Conservation (phyloP, 2,797 vertebrate species). For the Melanotaenia nigrans region DNA sequence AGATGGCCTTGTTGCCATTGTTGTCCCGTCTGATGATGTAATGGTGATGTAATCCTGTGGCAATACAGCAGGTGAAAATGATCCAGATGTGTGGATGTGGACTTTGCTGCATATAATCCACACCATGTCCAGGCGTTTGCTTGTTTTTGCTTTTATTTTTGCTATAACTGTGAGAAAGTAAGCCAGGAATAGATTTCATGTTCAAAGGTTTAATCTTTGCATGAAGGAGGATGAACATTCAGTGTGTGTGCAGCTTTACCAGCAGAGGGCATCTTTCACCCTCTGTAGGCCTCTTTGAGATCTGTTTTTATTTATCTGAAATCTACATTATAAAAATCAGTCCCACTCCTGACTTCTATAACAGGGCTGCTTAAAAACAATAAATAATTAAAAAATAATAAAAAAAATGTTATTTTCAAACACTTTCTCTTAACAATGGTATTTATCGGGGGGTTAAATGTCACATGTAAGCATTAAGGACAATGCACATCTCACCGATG, state of each 20-base stretch:
- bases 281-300: conserved; percentile 1
- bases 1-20: conserved; percentile 54
- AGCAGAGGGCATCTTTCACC: conserved; percentile 64
- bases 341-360: too few species aligned
- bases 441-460: neutral
- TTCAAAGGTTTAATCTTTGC: neutral
- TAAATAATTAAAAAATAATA: too few species aligned
- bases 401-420: accelerated
- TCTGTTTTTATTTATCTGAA: conserved; percentile 13
- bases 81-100: conserved; percentile 29
- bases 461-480: neutral
- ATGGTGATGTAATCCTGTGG: conserved; percentile 79
- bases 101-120: neutral
- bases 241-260: conserved; percentile 23
- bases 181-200: neutral
- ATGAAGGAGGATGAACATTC: neutral
- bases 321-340: neutral
- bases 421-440: accelerated
- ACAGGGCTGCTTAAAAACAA: neutral
- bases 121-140: neutral
- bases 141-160: neutral
- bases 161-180: neutral
- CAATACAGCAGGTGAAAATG: conserved; percentile 65
- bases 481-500: conserved; percentile 6
- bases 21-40: conserved; percentile 73